These are phyloP conservation scores for Eumerus sabulonum DNA, from an alignment of 2,888 invertebrate species.

Conservation along the genomic window DNA sequence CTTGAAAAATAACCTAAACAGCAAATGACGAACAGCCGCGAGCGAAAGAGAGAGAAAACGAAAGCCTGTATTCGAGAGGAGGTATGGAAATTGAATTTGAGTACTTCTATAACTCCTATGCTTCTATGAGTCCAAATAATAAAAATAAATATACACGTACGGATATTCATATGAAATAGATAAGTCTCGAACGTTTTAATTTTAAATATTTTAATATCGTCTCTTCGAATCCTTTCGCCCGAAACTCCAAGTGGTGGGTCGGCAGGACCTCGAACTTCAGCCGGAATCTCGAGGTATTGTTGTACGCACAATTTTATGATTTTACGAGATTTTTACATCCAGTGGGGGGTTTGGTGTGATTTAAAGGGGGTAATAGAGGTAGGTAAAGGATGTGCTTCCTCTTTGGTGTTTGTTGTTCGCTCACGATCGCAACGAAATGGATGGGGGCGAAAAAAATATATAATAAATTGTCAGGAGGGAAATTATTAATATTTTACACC, in stretches of 20 bases:
- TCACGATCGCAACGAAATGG: conserved; percentile 37
- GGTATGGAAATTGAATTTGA: conserved; percentile 44
- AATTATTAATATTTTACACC: conserved; percentile 43
- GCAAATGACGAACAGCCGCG: too few species aligned
- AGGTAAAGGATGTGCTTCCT: conserved; percentile 14
- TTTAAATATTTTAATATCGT: conserved; percentile 47
- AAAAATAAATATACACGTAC: conserved; percentile 9
- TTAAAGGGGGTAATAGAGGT: too few species aligned
- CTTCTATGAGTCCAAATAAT: conserved; percentile 19
- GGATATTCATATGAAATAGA: conserved; percentile 1
- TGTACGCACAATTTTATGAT: conserved; percentile 56
- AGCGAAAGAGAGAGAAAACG: too few species aligned
- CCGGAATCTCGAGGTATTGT: conserved; percentile 19
- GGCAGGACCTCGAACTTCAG: not conserved
- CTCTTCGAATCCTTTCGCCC: conserved; percentile 1
- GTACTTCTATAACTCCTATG: conserved; percentile 21
- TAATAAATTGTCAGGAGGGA: conserved; percentile 31
- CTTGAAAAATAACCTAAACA: conserved; percentile 6
- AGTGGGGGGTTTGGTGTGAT: conserved; percentile 26
- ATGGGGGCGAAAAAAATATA: not conserved
- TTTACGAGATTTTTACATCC: conserved; percentile 54
- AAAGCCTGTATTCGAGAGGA: conserved; percentile 30
- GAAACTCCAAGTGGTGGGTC: too few species aligned
- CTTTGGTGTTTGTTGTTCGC: conserved; percentile 32
- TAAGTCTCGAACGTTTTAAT: conserved; percentile 30